phyloP scores from a whole-genome alignment of 2,113 vertebrate genomes.

The Oreochromis spilurus region DNA sequence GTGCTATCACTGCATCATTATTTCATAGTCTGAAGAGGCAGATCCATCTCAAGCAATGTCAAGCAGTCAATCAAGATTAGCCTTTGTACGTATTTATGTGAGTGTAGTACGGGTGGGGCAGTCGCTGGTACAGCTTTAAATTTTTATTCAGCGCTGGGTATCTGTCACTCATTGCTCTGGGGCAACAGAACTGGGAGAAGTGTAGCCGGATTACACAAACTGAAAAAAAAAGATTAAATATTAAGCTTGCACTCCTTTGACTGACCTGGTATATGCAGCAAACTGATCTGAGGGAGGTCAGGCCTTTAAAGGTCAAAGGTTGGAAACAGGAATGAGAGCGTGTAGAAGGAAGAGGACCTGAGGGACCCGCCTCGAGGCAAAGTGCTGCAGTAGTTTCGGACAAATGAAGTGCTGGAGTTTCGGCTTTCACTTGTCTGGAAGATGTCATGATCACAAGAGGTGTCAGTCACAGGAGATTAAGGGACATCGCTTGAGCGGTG shows the following conservation, averaged over 20 bases:
- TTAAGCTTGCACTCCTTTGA: conserved; percentile 29
- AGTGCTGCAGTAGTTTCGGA: background rate
- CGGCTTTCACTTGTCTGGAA: background rate
- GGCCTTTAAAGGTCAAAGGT: conserved; percentile 30
- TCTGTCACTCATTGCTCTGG: conserved; percentile 47
- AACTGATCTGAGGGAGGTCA: conserved; percentile 10
- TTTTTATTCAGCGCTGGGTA: conserved; percentile 5
- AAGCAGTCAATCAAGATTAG: conserved; percentile 24
- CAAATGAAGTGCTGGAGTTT: background rate
- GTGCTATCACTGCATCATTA: conserved; percentile 6
- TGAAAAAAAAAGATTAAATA: conserved; percentile 34
- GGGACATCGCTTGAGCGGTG: background rate
- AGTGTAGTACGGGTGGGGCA: background rate
- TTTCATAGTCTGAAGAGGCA: conserved; percentile 20
- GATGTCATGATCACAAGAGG: conserved; percentile 6
- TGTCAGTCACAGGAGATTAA: conserved; percentile 44
- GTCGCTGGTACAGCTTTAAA: background rate
- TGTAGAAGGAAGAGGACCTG: background rate
- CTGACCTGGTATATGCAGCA: background rate
- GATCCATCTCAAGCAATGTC: conserved; percentile 14
- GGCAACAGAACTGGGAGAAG: conserved; percentile 4
- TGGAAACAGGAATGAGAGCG: background rate
- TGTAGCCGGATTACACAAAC: conserved; percentile 22
- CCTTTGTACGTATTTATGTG: background rate
- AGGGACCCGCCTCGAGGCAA: conserved; percentile 15